A percentile compares a stretch with the other conserved stretches of the same genome.
These are phyloP conservation scores for roundworm (Caenorhabditis elegans) DNA, from an alignment of 1,140 invertebrate species.

Conservation along the genomic window DNA sequence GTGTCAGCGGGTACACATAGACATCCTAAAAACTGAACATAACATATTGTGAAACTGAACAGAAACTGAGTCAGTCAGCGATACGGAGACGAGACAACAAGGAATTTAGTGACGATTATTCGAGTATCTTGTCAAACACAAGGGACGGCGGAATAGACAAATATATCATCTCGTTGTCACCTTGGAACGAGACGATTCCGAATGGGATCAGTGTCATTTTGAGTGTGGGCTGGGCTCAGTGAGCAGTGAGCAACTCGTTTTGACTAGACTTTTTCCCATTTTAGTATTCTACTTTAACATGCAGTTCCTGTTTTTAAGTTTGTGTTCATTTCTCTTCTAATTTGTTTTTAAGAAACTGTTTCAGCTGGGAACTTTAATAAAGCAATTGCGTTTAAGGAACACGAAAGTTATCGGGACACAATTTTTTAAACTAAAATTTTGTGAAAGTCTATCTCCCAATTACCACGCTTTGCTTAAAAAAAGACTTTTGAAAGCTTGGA, in stretches of 20 bases:
- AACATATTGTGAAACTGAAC: slow-evolving; percentile 24
- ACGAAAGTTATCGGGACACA: no score
- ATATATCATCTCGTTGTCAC: slow-evolving; percentile 30
- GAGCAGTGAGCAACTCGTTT: slow-evolving; percentile 25
- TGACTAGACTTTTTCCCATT: neutral
- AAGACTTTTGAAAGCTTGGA: slow-evolving; percentile 45
- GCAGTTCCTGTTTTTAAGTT: no score
- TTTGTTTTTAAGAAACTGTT: no score
- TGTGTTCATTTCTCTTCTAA: no score
- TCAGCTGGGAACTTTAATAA: no score
- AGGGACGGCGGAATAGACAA: neutral
- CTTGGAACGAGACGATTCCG: neutral
- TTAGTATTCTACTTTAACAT: neutral
- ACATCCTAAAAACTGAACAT: neutral
- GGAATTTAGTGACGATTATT: slow-evolving; percentile 30
- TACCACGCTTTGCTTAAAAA: no score
- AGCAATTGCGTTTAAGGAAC: no score
- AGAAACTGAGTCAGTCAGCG: neutral
- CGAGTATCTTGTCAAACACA: neutral
- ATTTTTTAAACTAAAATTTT: no score
- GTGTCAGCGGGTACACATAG: slow-evolving; percentile 5
- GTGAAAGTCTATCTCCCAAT: no score
- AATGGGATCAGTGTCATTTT: slow-evolving; percentile 13
- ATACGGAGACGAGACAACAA: neutral
- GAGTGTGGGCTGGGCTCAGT: neutral